phyloP scores from a whole-genome alignment of 2,113 vertebrate species.

The Colinus virginianus region DNA sequence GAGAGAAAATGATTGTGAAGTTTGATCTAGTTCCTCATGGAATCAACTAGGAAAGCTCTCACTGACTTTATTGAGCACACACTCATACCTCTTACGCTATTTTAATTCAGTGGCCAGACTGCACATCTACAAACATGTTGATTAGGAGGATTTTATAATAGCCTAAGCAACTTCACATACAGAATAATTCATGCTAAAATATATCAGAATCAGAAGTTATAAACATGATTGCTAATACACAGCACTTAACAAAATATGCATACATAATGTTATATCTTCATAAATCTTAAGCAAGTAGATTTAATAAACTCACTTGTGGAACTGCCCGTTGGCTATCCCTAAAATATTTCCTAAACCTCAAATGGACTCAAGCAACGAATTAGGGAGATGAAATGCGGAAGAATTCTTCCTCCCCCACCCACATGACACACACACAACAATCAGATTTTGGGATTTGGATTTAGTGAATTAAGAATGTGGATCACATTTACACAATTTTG shows the following conservation, averaged over 20 bases:
- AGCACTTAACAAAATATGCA: slow-evolving; percentile 14
- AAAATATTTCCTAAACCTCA: slow-evolving; percentile 22
- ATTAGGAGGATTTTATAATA: slow-evolving; percentile 17
- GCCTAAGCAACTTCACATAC: slow-evolving; percentile 17
- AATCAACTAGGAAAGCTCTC: background rate
- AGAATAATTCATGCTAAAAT: slow-evolving; percentile 49
- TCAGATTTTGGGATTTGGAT: slow-evolving; percentile 6
- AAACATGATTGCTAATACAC: slow-evolving; percentile 47
- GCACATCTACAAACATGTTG: slow-evolving; percentile 27
- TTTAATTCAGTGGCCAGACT: background rate
- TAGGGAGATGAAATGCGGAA: background rate
- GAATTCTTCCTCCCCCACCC: background rate
- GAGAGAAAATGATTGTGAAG: background rate
- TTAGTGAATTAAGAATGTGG: slow-evolving; percentile 10
- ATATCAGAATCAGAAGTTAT: slow-evolving; percentile 13
- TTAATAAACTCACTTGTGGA: slow-evolving; percentile 11
- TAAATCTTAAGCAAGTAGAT: background rate
- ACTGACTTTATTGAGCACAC: background rate
- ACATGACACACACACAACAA: background rate
- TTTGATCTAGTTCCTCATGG: background rate
- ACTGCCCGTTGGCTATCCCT: background rate
- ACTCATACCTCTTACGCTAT: background rate
- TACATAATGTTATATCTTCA: slow-evolving; percentile 23
- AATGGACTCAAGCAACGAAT: background rate
- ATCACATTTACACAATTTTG: slow-evolving; percentile 26